Evolutionary conservation across 2,113 vertebrate genomes (phyloP).

Genomic region (Psittacula cyanocephala): DNA sequence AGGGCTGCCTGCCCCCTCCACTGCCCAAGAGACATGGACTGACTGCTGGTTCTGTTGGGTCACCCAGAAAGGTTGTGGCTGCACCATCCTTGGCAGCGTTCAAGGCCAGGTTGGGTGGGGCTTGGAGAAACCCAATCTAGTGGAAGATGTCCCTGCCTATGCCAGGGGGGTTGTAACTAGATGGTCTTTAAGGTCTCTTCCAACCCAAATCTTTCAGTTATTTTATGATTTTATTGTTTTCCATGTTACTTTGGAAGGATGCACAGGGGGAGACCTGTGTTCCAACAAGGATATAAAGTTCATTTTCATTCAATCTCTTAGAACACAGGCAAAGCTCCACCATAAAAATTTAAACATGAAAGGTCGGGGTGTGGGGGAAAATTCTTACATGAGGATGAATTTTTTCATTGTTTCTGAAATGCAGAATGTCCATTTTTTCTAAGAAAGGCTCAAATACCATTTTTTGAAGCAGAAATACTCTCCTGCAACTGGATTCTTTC

Average conservation of each 20-base stretch:
- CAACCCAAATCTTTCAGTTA: not conserved
- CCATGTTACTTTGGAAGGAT: not conserved
- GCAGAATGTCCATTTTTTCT: not conserved
- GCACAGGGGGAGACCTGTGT: not conserved
- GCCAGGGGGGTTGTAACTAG: not conserved
- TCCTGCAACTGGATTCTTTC: not conserved
- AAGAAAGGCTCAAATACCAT: not conserved
- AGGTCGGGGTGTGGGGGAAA: accelerated
- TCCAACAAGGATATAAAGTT: not conserved
- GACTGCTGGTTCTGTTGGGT: not conserved
- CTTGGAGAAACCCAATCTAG: not conserved
- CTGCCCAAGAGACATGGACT: not conserved
- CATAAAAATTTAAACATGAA: not conserved
- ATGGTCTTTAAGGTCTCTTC: not conserved
- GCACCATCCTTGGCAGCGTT: not conserved
- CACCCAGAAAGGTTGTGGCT: not conserved
- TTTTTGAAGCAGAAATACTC: not conserved
- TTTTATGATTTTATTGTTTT: not conserved
- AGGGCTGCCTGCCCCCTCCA: not conserved
- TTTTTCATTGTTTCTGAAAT: not conserved
- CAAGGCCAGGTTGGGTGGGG: not conserved
- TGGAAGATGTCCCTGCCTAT: not conserved
- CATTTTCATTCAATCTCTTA: not conserved
- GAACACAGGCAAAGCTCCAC: not conserved
- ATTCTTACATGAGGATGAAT: not conserved